Evolutionary conservation across 2,113 vertebrate genomes (phyloP).

Genomic region (Uropsilus gracilis): DNA sequence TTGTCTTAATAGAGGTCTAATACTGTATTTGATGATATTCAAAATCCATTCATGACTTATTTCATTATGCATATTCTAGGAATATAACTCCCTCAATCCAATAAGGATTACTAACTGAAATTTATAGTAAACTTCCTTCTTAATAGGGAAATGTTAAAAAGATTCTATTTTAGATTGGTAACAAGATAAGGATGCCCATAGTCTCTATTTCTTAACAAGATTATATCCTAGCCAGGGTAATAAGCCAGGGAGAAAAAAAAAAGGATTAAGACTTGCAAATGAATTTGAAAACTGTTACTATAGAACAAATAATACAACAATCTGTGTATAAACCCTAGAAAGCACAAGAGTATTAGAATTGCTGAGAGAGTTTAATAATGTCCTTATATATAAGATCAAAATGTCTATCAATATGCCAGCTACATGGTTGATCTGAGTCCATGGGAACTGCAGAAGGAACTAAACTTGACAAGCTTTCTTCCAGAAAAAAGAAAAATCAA

Average conservation of each 20-base stretch:
- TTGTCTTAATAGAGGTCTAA: neutral
- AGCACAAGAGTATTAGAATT: neutral
- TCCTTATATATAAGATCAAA: neutral
- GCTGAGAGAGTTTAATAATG: neutral
- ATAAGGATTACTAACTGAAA: neutral
- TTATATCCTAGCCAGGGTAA: neutral
- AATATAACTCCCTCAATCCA: neutral
- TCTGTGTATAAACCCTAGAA: neutral
- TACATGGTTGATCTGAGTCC: neutral
- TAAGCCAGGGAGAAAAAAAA: neutral
- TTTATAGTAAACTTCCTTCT: neutral
- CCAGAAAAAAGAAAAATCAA: neutral
- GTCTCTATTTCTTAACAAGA: neutral
- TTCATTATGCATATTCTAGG: neutral
- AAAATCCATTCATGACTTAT: neutral
- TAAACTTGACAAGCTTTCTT: conserved; percentile 28
- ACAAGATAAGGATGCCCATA: neutral
- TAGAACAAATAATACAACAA: conserved; percentile 9
- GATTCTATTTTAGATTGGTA: neutral
- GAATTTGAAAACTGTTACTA: neutral
- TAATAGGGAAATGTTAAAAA: conserved; percentile 14
- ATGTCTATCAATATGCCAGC: neutral
- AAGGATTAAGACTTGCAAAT: neutral
- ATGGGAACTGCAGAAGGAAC: neutral
- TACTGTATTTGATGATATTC: conserved; percentile 17